Evolutionary conservation across 1,140 invertebrate genomes (phyloP).

Genomic region (Caenorhabditis remanei): DNA sequence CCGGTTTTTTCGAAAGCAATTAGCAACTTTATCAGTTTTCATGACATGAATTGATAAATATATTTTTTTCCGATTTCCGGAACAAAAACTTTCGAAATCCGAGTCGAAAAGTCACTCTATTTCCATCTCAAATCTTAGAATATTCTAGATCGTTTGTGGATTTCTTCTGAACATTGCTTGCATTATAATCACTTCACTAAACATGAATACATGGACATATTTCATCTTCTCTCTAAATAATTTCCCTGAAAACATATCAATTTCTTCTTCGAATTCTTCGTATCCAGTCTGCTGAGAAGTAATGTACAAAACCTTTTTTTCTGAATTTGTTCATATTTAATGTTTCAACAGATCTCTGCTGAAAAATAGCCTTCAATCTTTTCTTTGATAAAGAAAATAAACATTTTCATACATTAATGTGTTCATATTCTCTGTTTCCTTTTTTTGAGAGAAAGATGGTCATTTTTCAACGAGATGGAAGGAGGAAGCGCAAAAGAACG

Average conservation of each 20-base stretch:
- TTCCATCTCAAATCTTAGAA: neutral
- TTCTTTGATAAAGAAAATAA: neutral
- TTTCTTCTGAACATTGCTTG: slow-evolving; percentile 66
- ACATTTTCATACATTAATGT: neutral
- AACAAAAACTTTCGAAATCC: no score
- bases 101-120: no score
- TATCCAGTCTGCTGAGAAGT: neutral
- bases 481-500: no score
- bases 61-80: no score
- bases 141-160: slow-evolving; percentile 52
- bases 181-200: slow-evolving; percentile 64
- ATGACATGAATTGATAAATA: no score
- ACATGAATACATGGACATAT: slow-evolving; percentile 69
- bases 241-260: slow-evolving; percentile 59
- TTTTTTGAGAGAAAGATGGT: no score
- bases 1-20: no score
- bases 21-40: no score
- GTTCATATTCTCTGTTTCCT: no score
- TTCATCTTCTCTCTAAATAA: slow-evolving; percentile 61
- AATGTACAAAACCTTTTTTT: neutral
- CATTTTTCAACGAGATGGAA: no score
- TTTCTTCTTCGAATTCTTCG: neutral
- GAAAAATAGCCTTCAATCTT: neutral
- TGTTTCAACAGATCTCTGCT: slow-evolving; percentile 1
- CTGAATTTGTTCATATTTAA: neutral